Percentiles rank a stretch among this genome's conserved stretches.
These are phyloP conservation scores for Callimorpha dominula DNA, from an alignment of 2,888 invertebrate genomes.

Conservation along the genomic window DNA sequence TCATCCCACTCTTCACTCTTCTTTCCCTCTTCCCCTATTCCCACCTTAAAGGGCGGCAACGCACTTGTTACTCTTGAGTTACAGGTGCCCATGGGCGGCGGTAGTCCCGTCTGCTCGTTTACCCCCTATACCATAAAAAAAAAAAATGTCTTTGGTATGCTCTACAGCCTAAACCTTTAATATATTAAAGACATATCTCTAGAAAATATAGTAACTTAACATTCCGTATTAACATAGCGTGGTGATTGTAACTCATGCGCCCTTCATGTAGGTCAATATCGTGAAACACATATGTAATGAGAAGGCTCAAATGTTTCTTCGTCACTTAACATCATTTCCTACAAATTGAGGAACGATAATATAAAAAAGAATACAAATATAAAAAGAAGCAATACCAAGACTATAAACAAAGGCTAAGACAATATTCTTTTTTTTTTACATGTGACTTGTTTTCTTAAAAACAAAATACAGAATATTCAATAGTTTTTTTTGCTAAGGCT, in stretches of 20 bases:
- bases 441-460: too few relatives aligned
- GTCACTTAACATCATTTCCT: constrained; percentile 2
- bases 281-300: constrained; percentile 39
- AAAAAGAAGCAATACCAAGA: not conserved
- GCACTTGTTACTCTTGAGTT: too few relatives aligned
- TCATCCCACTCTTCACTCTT: too few relatives aligned
- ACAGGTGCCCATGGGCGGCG: too few relatives aligned
- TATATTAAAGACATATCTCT: not conserved
- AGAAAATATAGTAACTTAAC: constrained; percentile 36
- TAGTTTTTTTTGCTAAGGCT: too few relatives aligned
- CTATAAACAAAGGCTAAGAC: too few relatives aligned
- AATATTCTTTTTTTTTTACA: too few relatives aligned
- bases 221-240: constrained; percentile 37
- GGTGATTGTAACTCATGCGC: constrained; percentile 47
- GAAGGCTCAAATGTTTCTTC: constrained; percentile 6
- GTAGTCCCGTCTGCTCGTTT: too few relatives aligned
- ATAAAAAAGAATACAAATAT: not conserved
- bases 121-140: too few relatives aligned
- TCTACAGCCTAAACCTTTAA: not conserved
- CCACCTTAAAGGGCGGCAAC: too few relatives aligned
- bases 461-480: too few relatives aligned
- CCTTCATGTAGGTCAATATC: constrained; percentile 34
- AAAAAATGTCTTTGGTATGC: not conserved
- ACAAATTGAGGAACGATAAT: not conserved
- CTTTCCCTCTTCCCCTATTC: too few relatives aligned